Base-by-base conservation (phyloP, 2,888 invertebrate genomes). In the Miltochrista miniata region DNA sequence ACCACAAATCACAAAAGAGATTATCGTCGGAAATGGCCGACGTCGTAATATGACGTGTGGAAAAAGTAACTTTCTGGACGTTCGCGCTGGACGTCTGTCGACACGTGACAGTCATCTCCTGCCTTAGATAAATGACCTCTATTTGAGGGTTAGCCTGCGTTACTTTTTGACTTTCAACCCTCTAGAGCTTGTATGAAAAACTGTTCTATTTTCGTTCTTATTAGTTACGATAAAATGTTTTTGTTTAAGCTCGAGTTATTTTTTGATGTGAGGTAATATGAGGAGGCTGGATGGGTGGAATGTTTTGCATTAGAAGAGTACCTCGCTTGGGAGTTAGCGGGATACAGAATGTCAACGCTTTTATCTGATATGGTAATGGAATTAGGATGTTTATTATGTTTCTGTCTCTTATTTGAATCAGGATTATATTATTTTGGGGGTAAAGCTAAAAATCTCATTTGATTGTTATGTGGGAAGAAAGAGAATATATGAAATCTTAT, bases 41-140 rank as follows among this genome's bases (percentile, higher is more conserved):
- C 43, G 24, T 39, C 15, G 30, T 39, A 42, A 39, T 40, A 51
- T 41, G 12, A 42, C 34, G 36, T n/a, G 29, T 33, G 37, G 30
- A 44, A 44, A 55, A 53, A 55, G 43, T 37, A 43, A 43, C 49
- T 52, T 54, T 45, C 48, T 42, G 60, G 38, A 29, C 45, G 42
- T 24, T 45, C 41, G 49, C 45, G 42, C 31, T 45, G 44, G 49
- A 68, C 70, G 74, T 68, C 64, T 59, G 61, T 72, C 70, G 72
- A 66, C 72, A 59, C 43, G 45, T 66, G 70, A 68, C 72, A 65
- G 61, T 54, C 61, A 54, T 65, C 63, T 64, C 60, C 50, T 48
- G 51, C 53, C 45, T 12, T 51, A 69, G 69, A 72, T 69, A 64
- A 70, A 72, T 72, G 73, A 61, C 51, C 37, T 48, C 62, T 58